Evolutionary conservation across 2,797 vertebrate genomes (phyloP).

Genomic region (Echeneis naucrates): DNA sequence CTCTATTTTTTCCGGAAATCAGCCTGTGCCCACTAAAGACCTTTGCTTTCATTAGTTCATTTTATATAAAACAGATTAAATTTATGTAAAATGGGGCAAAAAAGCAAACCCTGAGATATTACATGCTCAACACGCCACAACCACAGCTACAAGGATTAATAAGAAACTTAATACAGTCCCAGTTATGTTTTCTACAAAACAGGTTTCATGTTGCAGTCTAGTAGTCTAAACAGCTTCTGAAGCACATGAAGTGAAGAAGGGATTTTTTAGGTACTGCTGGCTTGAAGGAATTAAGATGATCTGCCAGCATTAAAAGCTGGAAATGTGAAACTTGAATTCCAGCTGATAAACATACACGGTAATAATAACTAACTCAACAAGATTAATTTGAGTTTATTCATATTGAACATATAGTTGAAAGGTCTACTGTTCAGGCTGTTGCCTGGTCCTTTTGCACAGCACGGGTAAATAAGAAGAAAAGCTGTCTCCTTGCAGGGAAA

Average conservation of each 20-base stretch:
- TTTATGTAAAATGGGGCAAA: too few species aligned
- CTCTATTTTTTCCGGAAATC: too few species aligned
- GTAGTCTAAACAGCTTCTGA: background rate
- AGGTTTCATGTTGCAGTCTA: background rate
- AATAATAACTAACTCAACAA: conserved; percentile 28
- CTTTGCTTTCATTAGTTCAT: too few species aligned
- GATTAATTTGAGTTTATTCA: conserved; percentile 16
- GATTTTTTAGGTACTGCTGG: conserved; percentile 33
- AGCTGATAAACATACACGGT: conserved; percentile 35
- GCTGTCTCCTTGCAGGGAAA: too few species aligned
- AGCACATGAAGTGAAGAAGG: background rate
- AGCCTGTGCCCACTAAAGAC: too few species aligned
- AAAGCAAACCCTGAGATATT: too few species aligned
- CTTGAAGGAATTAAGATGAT: conserved; percentile 19
- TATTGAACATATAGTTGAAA: background rate
- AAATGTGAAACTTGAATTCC: conserved; percentile 22
- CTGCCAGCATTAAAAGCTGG: conserved; percentile 16
- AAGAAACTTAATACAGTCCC: too few species aligned
- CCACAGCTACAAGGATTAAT: too few species aligned
- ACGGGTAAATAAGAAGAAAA: too few species aligned
- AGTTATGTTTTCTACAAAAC: background rate
- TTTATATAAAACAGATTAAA: too few species aligned
- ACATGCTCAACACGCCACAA: too few species aligned
- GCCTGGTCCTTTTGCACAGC: background rate
- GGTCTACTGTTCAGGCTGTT: background rate